Conservation (phyloP, 2,888 invertebrate species). For the Nemoura dubitans region DNA sequence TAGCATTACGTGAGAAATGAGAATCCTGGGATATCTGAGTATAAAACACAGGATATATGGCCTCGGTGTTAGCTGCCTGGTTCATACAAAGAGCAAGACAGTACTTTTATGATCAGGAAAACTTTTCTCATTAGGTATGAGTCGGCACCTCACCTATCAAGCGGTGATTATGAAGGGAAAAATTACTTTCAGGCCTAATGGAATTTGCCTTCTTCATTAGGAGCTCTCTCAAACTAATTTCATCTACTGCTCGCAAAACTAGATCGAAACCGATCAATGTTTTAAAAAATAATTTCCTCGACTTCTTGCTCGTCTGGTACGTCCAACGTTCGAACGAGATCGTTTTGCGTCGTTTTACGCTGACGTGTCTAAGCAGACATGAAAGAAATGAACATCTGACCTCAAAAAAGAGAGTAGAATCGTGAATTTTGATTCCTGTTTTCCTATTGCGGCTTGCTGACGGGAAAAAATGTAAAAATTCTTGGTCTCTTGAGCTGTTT, state of each 20-base stretch:
- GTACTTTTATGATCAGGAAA: no score
- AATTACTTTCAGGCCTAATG: neutral
- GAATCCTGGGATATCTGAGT: neutral
- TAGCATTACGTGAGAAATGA: neutral
- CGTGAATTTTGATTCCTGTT: neutral
- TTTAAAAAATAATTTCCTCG: slow-evolving; percentile 17
- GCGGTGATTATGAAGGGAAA: neutral
- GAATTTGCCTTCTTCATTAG: neutral
- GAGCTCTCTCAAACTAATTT: neutral
- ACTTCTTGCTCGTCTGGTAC: slow-evolving; percentile 46
- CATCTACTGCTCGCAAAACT: neutral
- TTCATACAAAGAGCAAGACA: neutral
- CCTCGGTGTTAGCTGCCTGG: neutral
- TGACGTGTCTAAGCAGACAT: slow-evolving; percentile 43
- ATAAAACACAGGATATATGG: neutral
- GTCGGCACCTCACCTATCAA: neutral
- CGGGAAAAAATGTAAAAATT: neutral
- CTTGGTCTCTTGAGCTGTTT: neutral
- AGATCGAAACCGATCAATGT: neutral
- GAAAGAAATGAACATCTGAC: slow-evolving; percentile 42
- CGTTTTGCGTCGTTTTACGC: neutral
- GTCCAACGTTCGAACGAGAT: neutral
- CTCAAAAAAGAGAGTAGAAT: slow-evolving; percentile 18
- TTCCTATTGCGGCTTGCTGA: neutral
- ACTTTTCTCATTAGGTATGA: neutral